Evolutionary conservation across 2,888 invertebrate genomes (phyloP).

Genomic region (Diogma glabrata): DNA sequence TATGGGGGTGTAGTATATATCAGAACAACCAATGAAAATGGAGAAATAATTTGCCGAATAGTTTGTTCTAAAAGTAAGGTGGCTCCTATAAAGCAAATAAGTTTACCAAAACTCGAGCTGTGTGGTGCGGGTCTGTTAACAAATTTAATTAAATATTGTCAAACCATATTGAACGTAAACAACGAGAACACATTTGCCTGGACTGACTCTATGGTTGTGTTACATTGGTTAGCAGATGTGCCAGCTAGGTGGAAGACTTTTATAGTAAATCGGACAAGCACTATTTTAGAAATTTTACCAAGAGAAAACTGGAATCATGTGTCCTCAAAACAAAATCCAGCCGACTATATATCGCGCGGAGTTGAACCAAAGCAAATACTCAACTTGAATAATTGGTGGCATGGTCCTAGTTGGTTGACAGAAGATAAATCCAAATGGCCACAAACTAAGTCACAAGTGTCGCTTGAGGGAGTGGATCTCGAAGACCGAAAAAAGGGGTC

Average conservation of each 20-base stretch:
- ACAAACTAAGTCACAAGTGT: background rate
- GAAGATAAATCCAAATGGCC: background rate
- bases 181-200: background rate
- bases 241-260: too few species aligned
- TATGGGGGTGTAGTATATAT: background rate
- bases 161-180: background rate
- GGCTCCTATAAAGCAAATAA: background rate
- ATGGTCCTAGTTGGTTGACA: too few species aligned
- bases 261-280: too few species aligned
- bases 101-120: background rate
- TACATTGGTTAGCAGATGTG: too few species aligned
- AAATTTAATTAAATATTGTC: background rate
- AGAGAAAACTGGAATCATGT: too few species aligned
- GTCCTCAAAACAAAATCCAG: too few species aligned
- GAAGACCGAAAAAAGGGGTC: background rate
- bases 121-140: background rate
- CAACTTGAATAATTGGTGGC: too few species aligned
- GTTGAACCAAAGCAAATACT: too few species aligned
- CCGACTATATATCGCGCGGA: too few species aligned
- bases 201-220: background rate
- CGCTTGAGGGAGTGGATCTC: background rate
- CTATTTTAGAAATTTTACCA: too few species aligned
- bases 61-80: background rate
- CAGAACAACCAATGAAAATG: background rate
- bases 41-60: background rate